These are phyloP conservation scores for Arenaria interpres DNA, from an alignment of 2,113 vertebrate genomes.

Conservation along the genomic window DNA sequence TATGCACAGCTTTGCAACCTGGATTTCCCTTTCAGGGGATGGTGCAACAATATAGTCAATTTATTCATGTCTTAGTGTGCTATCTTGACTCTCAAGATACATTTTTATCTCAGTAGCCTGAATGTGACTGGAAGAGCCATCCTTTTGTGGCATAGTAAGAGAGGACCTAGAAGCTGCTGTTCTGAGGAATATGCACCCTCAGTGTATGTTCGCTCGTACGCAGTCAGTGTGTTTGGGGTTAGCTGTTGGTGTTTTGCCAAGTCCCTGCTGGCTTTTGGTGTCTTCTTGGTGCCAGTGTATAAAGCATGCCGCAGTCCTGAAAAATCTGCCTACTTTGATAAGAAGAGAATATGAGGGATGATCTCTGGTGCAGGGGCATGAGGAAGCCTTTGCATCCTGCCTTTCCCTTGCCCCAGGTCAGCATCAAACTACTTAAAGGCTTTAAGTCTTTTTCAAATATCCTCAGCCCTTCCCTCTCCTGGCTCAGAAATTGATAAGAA, in stretches of 20 bases:
- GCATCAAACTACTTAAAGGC: not conserved
- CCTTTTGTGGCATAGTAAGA: not conserved
- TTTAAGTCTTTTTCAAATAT: not conserved
- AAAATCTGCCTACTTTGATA: not conserved
- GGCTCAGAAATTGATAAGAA: not conserved
- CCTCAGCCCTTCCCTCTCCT: not conserved
- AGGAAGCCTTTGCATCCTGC: not conserved
- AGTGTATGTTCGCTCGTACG: fast-evolving
- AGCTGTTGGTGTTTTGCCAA: not conserved
- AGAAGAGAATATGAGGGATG: not conserved
- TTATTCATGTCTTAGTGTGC: not conserved
- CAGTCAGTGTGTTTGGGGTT: not conserved
- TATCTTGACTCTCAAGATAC: not conserved
- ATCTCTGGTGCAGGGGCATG: not conserved
- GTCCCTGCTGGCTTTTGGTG: not conserved
- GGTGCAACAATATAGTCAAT: not conserved
- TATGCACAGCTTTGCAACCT: not conserved
- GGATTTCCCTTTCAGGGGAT: not conserved
- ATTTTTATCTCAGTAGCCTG: not conserved
- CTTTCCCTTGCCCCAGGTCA: not conserved
- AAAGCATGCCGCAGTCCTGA: not conserved
- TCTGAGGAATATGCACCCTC: not conserved
- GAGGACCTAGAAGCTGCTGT: not conserved
- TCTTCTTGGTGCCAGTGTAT: not conserved
- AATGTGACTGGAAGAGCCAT: not conserved